Evolutionary conservation across 2,888 invertebrate species (phyloP), one percentile per base, ranked within the genome.

Genomic region (Conops quadrifasciatus): DNA sequence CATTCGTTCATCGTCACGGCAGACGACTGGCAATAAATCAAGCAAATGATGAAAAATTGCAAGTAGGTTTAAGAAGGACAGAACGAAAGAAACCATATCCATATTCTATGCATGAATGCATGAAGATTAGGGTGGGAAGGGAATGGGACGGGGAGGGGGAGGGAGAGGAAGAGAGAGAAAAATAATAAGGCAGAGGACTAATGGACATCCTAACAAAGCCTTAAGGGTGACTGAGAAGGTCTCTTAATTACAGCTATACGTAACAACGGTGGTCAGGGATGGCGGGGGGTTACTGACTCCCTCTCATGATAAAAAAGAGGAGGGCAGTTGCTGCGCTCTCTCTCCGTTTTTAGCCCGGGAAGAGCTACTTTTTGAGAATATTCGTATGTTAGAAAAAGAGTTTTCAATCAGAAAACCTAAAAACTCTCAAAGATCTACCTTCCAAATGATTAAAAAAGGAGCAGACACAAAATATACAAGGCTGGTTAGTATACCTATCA

Each of bases 11-110:
- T 77, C 78, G 79, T 24, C 58, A 36, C 26, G 58, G 24, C 28
- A 58, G 58, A 80, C 78, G 75, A 72, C 47, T 24, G 24, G 36
- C 71, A 70, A 78, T 80, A 75, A 76, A 77, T 80, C 79, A 78
- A 76, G 65, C 65, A 72, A 69, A 76, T 75, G 76, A 73, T 78
- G 77, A 78, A 76, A 78, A 78, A 78, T 78, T 73, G 74, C 75
- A 73, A 60, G 70, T 15, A 43, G 24, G 21, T 45, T 7, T n/a
- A 36, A 7, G 36, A 36, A 36, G 36, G 36, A 36, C 4, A 7
- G 36, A 36, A 36, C 9, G 36, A 36, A 9, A 36, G 9, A 36
- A 9, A 36, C 9, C 36, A 36, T 36, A 36, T 36, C 4, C 36
- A 36, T 36, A 9, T 36, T 9, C 36, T 36, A 36, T 36, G 36